phyloP scores from a whole-genome alignment of 2,888 invertebrate genomes.

The Trichacis sp. region DNA sequence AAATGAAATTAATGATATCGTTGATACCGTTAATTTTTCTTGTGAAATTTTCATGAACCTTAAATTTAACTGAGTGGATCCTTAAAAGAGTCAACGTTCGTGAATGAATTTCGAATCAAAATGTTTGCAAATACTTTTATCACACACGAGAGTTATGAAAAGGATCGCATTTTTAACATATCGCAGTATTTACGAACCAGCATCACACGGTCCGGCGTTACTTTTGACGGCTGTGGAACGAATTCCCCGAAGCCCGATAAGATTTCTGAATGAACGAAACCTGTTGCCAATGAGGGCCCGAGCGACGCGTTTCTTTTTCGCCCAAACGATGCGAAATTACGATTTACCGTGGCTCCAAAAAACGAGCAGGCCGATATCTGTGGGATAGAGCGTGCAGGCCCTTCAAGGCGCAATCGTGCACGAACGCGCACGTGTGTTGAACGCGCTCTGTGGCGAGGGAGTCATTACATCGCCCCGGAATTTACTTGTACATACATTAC shows the following conservation, averaged over 20 bases:
- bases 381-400: slow-evolving; percentile 54
- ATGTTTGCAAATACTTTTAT: too few relatives aligned
- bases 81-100: too few relatives aligned
- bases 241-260: not conserved
- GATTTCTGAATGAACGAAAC: slow-evolving; percentile 5
- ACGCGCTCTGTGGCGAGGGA: slow-evolving; percentile 56
- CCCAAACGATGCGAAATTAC: slow-evolving; percentile 30
- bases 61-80: too few relatives aligned
- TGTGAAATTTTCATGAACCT: too few relatives aligned
- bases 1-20: too few relatives aligned
- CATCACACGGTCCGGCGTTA: not conserved
- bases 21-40: slow-evolving; percentile 4
- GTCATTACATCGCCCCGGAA: slow-evolving; percentile 28
- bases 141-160: too few relatives aligned
- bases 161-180: too few relatives aligned
- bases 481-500: slow-evolving; percentile 31
- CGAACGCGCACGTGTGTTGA: slow-evolving; percentile 63
- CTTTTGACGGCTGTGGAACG: not conserved
- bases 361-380: slow-evolving; percentile 45
- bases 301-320: slow-evolving; percentile 34
- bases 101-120: too few relatives aligned
- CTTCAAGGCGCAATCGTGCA: slow-evolving; percentile 63
- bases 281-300: not conserved
- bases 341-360: slow-evolving; percentile 28
- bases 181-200: too few relatives aligned